Percentiles rank a stretch among this genome's conserved stretches.
Evolutionary conservation across 2,888 invertebrate genomes (phyloP).

Genomic region (Lasioglossum pauxillum): DNA sequence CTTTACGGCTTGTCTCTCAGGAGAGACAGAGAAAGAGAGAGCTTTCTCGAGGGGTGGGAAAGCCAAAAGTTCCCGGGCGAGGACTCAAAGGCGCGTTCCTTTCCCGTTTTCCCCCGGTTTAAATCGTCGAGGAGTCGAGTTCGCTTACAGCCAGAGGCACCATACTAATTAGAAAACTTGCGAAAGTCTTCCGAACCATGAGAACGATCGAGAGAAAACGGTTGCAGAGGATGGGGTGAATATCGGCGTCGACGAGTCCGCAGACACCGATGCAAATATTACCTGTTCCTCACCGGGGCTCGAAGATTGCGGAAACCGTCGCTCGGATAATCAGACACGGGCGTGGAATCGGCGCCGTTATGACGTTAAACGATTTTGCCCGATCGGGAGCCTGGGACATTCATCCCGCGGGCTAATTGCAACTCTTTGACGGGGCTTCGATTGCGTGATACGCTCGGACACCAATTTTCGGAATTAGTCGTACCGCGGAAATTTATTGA

Average conservation of each 20-base stretch:
- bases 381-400: not conserved
- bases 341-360: not conserved
- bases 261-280: slow-evolving; percentile 59
- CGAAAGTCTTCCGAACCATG: slow-evolving; percentile 60
- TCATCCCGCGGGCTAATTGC: not conserved
- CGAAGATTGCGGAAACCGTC: slow-evolving; percentile 16
- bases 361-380: not conserved
- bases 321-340: not conserved
- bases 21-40: slow-evolving; percentile 6
- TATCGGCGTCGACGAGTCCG: slow-evolving; percentile 40
- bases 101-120: slow-evolving; percentile 64
- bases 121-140: slow-evolving; percentile 69
- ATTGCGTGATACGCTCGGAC: too few species aligned
- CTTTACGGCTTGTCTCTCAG: slow-evolving; percentile 62
- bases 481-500: not conserved
- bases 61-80: slow-evolving; percentile 56
- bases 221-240: not conserved
- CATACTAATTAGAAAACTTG: slow-evolving; percentile 79
- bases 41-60: not conserved
- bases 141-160: slow-evolving; percentile 69
- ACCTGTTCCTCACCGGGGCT: slow-evolving; percentile 19
- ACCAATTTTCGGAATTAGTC: not conserved
- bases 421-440: not conserved
- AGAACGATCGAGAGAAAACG: slow-evolving; percentile 54
- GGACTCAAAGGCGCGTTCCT: slow-evolving; percentile 71